Conservation (phyloP, 2,797 vertebrate species). For the Arctocebus calabarensis region DNA sequence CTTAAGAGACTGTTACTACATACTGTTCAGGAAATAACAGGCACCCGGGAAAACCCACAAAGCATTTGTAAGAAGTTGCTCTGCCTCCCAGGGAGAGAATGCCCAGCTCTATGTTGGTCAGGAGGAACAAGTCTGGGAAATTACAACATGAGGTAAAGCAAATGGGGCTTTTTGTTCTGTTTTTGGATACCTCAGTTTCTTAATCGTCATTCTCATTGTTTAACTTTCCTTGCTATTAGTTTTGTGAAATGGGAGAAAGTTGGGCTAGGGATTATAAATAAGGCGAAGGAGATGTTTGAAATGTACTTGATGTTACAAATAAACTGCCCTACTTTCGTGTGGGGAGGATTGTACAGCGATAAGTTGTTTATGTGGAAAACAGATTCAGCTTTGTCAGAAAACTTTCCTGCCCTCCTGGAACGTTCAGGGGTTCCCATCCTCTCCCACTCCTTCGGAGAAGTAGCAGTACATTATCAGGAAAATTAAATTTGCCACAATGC, state of each 20-base stretch:
- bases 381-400: constrained; percentile 41
- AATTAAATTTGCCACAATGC: neutral
- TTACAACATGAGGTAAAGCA: constrained; percentile 52
- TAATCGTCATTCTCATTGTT: constrained; percentile 46
- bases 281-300: neutral
- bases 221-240: neutral
- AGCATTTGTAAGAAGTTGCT: constrained; percentile 66
- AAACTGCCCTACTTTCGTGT: neutral
- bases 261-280: neutral
- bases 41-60: constrained; percentile 68
- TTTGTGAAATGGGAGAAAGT: constrained; percentile 23
- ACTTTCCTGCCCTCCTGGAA: neutral
- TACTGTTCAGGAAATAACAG: constrained; percentile 67
- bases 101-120: neutral
- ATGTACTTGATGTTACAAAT: neutral
- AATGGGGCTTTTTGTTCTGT: constrained; percentile 70
- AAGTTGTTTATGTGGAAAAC: neutral
- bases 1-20: neutral
- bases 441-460: neutral
- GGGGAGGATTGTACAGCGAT: neutral
- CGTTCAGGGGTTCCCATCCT: neutral
- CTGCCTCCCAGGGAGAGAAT: constrained; percentile 55
- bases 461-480: neutral
- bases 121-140: constrained; percentile 65
- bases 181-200: neutral